Conservation (phyloP, 2,888 invertebrate species). For the Capitulum mitella region DNA sequence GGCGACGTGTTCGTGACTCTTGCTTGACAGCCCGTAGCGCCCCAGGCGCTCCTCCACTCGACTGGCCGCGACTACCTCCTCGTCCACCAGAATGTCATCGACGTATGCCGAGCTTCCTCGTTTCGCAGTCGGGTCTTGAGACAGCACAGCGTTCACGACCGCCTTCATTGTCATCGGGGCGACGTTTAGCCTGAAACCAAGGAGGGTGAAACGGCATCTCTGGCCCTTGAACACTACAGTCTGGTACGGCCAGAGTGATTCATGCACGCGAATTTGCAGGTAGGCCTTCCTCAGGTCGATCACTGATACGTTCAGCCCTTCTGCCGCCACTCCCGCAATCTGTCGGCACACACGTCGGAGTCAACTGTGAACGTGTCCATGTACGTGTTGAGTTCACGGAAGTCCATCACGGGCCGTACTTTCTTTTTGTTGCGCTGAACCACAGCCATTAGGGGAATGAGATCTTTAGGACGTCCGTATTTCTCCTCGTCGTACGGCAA, state of each 20-base stretch:
- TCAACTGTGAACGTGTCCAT: too few species aligned
- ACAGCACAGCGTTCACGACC: neutral
- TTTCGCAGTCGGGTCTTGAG: neutral
- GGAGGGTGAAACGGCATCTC: neutral
- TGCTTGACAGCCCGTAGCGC: constrained; percentile 19
- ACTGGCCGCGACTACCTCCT: neutral
- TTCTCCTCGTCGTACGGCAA: neutral
- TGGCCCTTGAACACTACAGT: constrained; percentile 17
- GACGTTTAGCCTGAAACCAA: neutral
- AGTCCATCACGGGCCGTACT: too few species aligned
- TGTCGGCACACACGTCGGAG: too few species aligned
- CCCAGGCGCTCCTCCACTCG: neutral
- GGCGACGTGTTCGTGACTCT: constrained; percentile 22
- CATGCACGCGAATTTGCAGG: constrained; percentile 27
- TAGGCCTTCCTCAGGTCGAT: too few species aligned
- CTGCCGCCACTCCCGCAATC: too few species aligned
- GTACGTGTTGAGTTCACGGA: too few species aligned
- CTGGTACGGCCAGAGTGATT: constrained; percentile 28
- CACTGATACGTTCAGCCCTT: too few species aligned
- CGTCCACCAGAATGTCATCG: constrained; percentile 5
- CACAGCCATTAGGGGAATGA: neutral
- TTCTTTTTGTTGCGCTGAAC: neutral
- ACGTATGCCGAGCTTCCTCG: neutral
- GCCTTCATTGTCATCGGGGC: neutral
- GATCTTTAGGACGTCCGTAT: neutral